phyloP scores from a whole-genome alignment of 2,113 vertebrate genomes.

The Pogona vitticeps region DNA sequence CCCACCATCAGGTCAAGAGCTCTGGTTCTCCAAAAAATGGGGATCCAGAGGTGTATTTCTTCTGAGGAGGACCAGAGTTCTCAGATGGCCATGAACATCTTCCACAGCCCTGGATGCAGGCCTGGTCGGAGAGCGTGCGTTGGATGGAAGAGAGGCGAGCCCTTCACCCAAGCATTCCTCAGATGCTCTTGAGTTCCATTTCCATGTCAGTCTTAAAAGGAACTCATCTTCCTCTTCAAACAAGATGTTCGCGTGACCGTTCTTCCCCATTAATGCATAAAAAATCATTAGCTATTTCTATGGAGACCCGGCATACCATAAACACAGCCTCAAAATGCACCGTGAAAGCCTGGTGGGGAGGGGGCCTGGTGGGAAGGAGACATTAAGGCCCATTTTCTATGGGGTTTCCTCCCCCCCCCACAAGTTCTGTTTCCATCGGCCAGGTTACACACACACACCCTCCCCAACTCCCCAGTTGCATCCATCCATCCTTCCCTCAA shows the following conservation, averaged over 20 bases:
- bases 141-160: not conserved
- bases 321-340: constrained; percentile 70
- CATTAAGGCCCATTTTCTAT: constrained; percentile 10
- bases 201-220: constrained; percentile 65
- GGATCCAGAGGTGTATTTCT: too few species aligned
- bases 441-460: too few species aligned
- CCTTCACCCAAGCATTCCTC: not conserved
- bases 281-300: constrained; percentile 75
- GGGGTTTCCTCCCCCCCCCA: not conserved
- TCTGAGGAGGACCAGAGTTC: too few species aligned
- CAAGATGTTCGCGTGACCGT: constrained; percentile 57
- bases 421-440: not conserved
- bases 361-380: not conserved
- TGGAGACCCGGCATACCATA: constrained; percentile 69
- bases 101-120: too few species aligned
- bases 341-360: constrained; percentile 14
- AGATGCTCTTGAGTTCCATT: constrained; percentile 60
- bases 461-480: constrained; percentile 35
- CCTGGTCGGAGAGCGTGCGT: too few species aligned
- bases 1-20: too few species aligned
- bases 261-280: constrained; percentile 73
- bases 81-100: too few species aligned
- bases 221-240: constrained; percentile 65
- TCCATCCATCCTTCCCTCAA: constrained; percentile 72
- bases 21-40: too few species aligned